Evolutionary conservation across 2,113 vertebrate genomes (phyloP), one percentile per base, ranked within the genome.

Genomic region (Cryptomyrus ogoouensis): DNA sequence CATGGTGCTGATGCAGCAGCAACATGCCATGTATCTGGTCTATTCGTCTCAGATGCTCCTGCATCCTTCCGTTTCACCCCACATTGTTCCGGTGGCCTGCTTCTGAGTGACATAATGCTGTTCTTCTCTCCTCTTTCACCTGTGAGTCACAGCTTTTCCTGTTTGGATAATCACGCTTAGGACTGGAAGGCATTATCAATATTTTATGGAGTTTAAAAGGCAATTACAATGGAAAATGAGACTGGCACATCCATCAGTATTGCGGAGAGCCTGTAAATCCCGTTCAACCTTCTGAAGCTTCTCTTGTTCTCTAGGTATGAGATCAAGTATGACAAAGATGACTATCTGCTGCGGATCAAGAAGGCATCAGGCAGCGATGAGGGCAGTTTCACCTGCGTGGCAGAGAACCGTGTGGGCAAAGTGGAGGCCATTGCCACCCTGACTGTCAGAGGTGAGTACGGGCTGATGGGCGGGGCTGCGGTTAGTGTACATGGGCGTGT

Each of bases 371-470:
- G 97, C 62, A 92, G 93, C 0, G 98, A 99, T 19, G 98, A 99
- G 90, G 98, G 98, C 42, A 97, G 96, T 2, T 99, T 97, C 90
- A 96, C 96, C 83, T 99, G 98, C 74, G 95, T 99, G 90, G 97
- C 98, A 0, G 98, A 99, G 93, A 99, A 99, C 90, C 96, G 98
- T 0, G 98, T 99, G 56, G 98, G 98, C 7, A 99, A 99, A 92
- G 96, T 97, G 90, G 98, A 99, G 92, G 96, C 98, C 24, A 96
- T 97, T 0, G 98, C 98, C 3, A 96, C 97, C 0, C 98, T 99
- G 89, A 99, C 97, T 12, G 98, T 99, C 89, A 95, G 98, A 97
- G 98, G 98, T 99, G 94, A 92, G 95, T 93, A 83, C 35, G 27
- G 19, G 12, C 24, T 13, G 2, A 21, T 2, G 15, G 27, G 10